Conservation (phyloP, 2,888 invertebrate genomes). For the Dynastes maya region DNA sequence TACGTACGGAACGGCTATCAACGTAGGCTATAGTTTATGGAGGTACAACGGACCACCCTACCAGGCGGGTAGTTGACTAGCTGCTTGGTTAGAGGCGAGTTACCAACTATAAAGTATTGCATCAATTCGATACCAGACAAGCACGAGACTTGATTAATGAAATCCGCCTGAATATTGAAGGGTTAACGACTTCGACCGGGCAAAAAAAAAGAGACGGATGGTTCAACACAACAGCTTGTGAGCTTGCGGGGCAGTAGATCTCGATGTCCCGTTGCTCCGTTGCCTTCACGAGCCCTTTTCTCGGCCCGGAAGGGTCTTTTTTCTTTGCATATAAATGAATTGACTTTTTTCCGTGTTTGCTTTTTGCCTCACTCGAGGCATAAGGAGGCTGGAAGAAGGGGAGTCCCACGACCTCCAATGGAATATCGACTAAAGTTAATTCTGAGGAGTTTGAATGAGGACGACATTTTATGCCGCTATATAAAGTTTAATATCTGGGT, state of each 20-base stretch:
- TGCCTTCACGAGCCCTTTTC: background rate
- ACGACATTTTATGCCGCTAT: background rate
- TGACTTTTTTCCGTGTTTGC: constrained; percentile 38
- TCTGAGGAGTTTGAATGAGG: background rate
- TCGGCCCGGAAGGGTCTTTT: constrained; percentile 41
- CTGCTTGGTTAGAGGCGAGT: constrained; percentile 14
- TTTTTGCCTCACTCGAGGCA: background rate
- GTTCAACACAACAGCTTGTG: constrained; percentile 58
- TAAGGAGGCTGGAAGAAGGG: background rate
- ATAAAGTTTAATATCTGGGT: background rate
- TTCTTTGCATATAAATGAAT: constrained; percentile 49
- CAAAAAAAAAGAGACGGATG: constrained; percentile 63
- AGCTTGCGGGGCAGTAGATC: constrained; percentile 51
- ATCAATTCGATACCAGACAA: constrained; percentile 55
- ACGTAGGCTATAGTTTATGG: constrained; percentile 35
- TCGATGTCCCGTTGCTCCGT: constrained; percentile 49
- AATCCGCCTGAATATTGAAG: constrained; percentile 60
- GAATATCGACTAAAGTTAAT: constrained; percentile 17
- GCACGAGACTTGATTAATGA: constrained; percentile 62
- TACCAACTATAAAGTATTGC: constrained; percentile 51
- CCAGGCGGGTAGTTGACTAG: background rate
- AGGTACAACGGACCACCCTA: background rate
- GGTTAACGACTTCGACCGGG: constrained; percentile 61
- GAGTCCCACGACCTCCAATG: no score
- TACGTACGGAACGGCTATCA: constrained; percentile 1